A percentile compares a stretch with the other conserved stretches of the same genome.
phyloP scores from a whole-genome alignment of 2,888 invertebrate species.

The Dasypogon diadema region DNA sequence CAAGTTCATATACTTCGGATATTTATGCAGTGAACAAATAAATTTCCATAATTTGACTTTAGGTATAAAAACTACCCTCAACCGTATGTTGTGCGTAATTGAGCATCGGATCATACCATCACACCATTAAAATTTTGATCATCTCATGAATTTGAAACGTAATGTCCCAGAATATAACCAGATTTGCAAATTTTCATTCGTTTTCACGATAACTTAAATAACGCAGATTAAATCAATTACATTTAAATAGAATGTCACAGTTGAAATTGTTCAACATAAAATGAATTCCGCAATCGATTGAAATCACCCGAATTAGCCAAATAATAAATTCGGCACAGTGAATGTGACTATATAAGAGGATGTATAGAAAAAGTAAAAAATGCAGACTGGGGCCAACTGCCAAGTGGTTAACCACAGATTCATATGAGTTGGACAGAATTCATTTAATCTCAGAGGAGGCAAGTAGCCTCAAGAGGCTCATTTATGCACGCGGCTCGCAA shows the following conservation, averaged over 20 bases:
- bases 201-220: background rate
- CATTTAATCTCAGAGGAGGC: slow-evolving; percentile 3
- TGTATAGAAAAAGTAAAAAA: background rate
- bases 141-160: slow-evolving; percentile 14
- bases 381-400: background rate
- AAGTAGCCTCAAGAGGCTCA: background rate
- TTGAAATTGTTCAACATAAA: background rate
- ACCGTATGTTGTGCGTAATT: too few relatives aligned
- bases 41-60: too few relatives aligned
- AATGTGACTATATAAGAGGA: background rate
- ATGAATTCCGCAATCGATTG: background rate
- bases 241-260: background rate
- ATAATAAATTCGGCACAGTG: background rate
- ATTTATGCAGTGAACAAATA: too few relatives aligned
- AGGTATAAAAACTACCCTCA: too few relatives aligned
- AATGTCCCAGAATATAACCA: background rate
- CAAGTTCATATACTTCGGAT: too few relatives aligned
- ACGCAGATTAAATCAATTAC: slow-evolving; percentile 3
- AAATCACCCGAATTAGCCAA: background rate
- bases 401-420: background rate
- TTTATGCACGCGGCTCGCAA: background rate
- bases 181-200: background rate
- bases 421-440: background rate
- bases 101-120: too few relatives aligned
- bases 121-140: background rate